phyloP scores from a whole-genome alignment of 53 echinoderm and acorn worm genomes.

The Apostichopus leukothele region DNA sequence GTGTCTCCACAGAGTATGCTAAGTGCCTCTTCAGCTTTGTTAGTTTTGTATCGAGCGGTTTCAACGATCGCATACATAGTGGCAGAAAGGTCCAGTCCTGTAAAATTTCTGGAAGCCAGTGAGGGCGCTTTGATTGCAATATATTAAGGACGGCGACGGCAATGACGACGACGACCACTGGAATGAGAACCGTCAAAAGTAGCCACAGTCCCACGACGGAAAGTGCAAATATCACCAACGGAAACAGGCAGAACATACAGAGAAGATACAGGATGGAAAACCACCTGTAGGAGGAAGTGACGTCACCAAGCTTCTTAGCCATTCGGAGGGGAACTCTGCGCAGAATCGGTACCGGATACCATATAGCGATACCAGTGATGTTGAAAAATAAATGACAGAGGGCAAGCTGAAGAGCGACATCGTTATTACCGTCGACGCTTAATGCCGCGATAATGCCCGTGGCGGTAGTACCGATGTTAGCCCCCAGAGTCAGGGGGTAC shows the following conservation, averaged over 20 bases:
- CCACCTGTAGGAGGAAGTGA: constrained; percentile 89
- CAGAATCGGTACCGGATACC: constrained; percentile 77
- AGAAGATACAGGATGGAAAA: constrained; percentile 81
- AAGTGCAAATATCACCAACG: constrained; percentile 73
- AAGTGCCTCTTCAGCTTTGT: neutral
- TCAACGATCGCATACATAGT: constrained; percentile 68
- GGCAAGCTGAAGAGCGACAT: constrained; percentile 68
- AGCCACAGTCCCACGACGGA: constrained; percentile 74
- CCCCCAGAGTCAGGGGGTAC: constrained; percentile 76
- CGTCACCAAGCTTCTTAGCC: constrained; percentile 89
- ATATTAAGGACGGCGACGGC: constrained; percentile 60
- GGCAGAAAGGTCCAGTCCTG: constrained; percentile 76
- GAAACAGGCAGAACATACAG: constrained; percentile 83
- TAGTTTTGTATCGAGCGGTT: constrained; percentile 61
- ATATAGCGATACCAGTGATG: constrained; percentile 68
- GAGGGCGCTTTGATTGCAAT: constrained; percentile 72
- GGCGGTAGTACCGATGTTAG: constrained; percentile 85
- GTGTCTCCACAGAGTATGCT: neutral
- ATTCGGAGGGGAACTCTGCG: constrained; percentile 69
- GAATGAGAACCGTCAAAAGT: constrained; percentile 60
- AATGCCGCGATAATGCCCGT: constrained; percentile 76
- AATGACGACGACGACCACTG: constrained; percentile 50
- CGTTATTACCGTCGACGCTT: constrained; percentile 63
- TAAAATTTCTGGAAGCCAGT: constrained; percentile 63
- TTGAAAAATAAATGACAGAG: constrained; percentile 81